These are phyloP conservation scores for Stenodema calcarata DNA, from an alignment of 2,888 invertebrate species.

Conservation along the genomic window DNA sequence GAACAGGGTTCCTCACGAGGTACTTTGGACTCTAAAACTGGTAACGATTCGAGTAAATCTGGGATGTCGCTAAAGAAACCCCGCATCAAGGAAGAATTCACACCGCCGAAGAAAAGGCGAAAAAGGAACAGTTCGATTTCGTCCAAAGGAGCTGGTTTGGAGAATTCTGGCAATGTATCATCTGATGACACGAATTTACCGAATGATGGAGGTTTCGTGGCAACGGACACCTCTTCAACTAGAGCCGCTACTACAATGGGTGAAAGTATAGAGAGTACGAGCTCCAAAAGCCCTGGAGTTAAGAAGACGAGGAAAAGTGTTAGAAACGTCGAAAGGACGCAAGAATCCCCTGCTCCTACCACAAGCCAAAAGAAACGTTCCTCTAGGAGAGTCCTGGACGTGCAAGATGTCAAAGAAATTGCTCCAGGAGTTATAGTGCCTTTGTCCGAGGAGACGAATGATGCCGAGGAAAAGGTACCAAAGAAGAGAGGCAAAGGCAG, in stretches of 20 bases:
- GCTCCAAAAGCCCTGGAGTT: background rate
- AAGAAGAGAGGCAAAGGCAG: background rate
- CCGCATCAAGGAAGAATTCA: background rate
- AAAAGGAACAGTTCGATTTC: background rate
- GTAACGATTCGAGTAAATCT: background rate
- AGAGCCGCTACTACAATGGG: background rate
- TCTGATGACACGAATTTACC: background rate
- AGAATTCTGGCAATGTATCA: background rate
- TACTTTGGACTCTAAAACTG: background rate
- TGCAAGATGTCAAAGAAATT: background rate
- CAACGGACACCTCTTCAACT: background rate
- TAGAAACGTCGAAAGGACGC: background rate
- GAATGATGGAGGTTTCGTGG: background rate
- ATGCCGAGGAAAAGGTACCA: background rate
- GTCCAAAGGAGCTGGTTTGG: background rate
- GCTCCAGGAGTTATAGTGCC: background rate
- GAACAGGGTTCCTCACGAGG: background rate
- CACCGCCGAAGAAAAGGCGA: background rate
- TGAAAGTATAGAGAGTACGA: background rate
- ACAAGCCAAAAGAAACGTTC: background rate
- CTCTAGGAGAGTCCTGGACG: background rate
- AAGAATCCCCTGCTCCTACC: background rate
- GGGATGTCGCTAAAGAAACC: background rate
- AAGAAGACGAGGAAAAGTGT: background rate
- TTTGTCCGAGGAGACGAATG: background rate